Base-by-base conservation (phyloP, 2,888 invertebrate species). In the Drosophila yooni region DNA sequence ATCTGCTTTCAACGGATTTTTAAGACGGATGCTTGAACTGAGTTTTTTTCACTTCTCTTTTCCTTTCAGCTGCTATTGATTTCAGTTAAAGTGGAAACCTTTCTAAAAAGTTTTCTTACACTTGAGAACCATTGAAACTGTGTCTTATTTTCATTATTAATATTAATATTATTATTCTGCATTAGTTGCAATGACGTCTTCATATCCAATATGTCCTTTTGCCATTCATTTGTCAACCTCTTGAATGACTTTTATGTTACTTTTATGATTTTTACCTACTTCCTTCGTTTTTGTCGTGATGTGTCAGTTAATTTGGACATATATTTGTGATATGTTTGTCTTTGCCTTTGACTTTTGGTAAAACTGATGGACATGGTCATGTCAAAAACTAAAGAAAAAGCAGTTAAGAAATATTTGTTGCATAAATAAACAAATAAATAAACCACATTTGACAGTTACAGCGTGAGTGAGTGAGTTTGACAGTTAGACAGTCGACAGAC, bases 371-470 rank as follows among this genome's bases (percentile, higher is more conserved):
- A 70, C 85, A 75, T 61, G 68, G 33, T 43, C 70, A 46, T 80
- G 85, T 76, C 84, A 84, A 67, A 68, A 71, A 57, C 82, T 82
- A 69, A 68, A 70, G 74, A 70, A 81, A 82, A 79, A 84, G 69
- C 61, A 67, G 73, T 76, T 82, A 73, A 70, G 77, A 62, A 63
- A 73, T 57, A 72, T 46, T 46, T 78, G 82, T 77, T 83, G 79
- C 76, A 88, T 83, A 83, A 86, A 86, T 90, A 81, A 81, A 74
- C 65, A 74, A 53, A 57, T 25, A 46, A 25, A 27, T 60, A 69
- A 70, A 66, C 77, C 64, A 56, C 68, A 62, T 86, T 86, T 87
- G 87, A 90, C 90, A 88, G 90, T 66, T 73, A 73, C 66, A 59
- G 56, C 59, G 56, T 33, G 33, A 33, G 33, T 33, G 11, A 33